A percentile compares a stretch with the other conserved stretches of the same genome.
Conservation (phyloP, 2,888 invertebrate genomes). For the Arrhopalites spinosus region DNA sequence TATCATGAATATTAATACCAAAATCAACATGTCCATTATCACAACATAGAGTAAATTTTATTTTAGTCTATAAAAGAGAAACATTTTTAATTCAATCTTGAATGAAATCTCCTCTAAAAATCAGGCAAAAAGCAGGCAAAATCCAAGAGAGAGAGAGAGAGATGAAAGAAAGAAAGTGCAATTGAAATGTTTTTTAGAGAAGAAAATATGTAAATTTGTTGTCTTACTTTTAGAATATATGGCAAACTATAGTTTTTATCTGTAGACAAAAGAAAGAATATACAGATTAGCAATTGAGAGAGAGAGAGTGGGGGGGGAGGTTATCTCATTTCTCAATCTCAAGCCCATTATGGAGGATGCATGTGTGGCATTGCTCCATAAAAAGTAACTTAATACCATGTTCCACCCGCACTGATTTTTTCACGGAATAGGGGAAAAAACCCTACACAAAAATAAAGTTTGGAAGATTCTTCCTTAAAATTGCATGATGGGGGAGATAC, state of each 20-base stretch:
- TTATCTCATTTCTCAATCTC: constrained; percentile 31
- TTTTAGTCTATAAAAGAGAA: too few relatives aligned
- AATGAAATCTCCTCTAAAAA: not conserved
- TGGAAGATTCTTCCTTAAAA: not conserved
- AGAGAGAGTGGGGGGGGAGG: too few relatives aligned
- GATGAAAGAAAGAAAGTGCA: too few relatives aligned
- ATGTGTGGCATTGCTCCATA: not conserved
- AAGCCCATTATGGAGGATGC: not conserved
- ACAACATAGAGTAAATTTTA: too few relatives aligned
- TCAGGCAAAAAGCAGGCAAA: too few relatives aligned
- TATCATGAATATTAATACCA: too few relatives aligned
- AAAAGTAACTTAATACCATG: not conserved
- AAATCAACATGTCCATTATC: too few relatives aligned
- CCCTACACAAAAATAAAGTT: not conserved
- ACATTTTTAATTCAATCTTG: not conserved
- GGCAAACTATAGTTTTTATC: not conserved
- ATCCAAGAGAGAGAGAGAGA: too few relatives aligned
- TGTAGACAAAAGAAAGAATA: not conserved
- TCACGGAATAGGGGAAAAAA: not conserved
- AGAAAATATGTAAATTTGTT: too few relatives aligned
- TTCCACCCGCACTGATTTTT: constrained; percentile 35
- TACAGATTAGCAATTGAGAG: not conserved
- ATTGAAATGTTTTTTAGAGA: too few relatives aligned
- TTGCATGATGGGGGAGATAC: not conserved
- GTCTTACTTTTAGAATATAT: not conserved